phyloP scores from a whole-genome alignment of 2,888 invertebrate genomes.

The Xylota segnis region DNA sequence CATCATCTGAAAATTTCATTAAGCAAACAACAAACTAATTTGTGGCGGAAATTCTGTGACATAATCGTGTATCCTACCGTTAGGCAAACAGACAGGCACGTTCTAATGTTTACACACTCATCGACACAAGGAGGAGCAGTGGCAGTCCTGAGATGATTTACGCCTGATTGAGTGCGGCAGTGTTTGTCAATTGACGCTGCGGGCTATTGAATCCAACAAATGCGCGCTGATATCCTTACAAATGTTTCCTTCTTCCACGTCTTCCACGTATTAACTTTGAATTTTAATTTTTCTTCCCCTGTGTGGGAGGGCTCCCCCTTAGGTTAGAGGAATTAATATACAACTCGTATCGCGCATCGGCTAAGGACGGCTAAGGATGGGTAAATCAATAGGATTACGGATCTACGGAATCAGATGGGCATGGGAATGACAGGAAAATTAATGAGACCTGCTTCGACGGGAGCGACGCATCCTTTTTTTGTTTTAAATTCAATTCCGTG shows the following conservation, averaged over 20 bases:
- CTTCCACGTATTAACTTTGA: conserved; percentile 38
- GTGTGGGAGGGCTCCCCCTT: too few relatives aligned
- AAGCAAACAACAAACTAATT: conserved; percentile 76
- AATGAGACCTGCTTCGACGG: conserved; percentile 62
- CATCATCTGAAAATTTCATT: conserved; percentile 76
- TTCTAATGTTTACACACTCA: conserved; percentile 18
- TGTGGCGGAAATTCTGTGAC: conserved; percentile 74
- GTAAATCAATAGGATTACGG: conserved; percentile 70
- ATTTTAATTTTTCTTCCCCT: conserved; percentile 55
- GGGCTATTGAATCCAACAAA: conserved; percentile 68
- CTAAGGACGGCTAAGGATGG: conserved; percentile 8
- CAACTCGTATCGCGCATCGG: conserved; percentile 21
- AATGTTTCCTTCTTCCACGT: conserved; percentile 46
- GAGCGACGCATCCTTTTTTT: conserved; percentile 71
- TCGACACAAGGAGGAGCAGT: conserved; percentile 4
- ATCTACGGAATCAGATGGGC: conserved; percentile 53
- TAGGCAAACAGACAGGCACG: conserved; percentile 36
- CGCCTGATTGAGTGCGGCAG: conserved; percentile 69
- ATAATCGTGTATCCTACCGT: conserved; percentile 64
- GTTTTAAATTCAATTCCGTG: conserved; percentile 63
- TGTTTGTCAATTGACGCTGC: conserved; percentile 70
- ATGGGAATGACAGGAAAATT: conserved; percentile 72
- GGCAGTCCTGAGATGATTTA: conserved; percentile 50
- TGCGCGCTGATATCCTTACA: conserved; percentile 49
- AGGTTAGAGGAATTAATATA: conserved; percentile 48